phyloP scores from a whole-genome alignment of 2,113 vertebrate genomes.

The Paramormyrops kingsleyae region DNA sequence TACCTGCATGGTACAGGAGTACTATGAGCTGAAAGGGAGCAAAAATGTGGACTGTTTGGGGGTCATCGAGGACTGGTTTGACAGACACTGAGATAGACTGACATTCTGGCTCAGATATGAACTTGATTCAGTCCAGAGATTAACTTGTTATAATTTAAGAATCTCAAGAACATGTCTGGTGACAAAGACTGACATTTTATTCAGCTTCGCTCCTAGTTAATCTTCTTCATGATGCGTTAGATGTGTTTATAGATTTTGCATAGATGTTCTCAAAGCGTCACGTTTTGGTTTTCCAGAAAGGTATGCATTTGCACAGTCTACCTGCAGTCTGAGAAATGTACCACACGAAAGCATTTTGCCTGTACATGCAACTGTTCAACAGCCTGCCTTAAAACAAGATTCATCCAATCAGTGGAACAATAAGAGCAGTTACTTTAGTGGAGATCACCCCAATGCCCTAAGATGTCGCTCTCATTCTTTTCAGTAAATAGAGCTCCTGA shows the following conservation, averaged over 20 bases:
- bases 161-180: background rate
- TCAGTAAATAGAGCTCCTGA: background rate
- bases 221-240: background rate
- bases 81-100: background rate
- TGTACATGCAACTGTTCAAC: background rate
- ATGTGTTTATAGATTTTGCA: background rate
- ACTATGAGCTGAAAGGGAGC: background rate
- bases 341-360: background rate
- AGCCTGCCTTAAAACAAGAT: background rate
- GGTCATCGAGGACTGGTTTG: background rate
- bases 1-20: background rate
- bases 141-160: background rate
- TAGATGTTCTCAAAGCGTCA: background rate
- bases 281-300: background rate
- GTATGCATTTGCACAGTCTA: background rate
- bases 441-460: background rate
- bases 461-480: background rate
- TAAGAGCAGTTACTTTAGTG: background rate
- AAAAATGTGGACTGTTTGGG: background rate
- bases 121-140: background rate
- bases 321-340: background rate
- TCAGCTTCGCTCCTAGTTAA: background rate
- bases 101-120: background rate
- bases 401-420: background rate
- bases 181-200: background rate